phyloP scores from a whole-genome alignment of 2,113 vertebrate species.

The Stegastes partitus region DNA sequence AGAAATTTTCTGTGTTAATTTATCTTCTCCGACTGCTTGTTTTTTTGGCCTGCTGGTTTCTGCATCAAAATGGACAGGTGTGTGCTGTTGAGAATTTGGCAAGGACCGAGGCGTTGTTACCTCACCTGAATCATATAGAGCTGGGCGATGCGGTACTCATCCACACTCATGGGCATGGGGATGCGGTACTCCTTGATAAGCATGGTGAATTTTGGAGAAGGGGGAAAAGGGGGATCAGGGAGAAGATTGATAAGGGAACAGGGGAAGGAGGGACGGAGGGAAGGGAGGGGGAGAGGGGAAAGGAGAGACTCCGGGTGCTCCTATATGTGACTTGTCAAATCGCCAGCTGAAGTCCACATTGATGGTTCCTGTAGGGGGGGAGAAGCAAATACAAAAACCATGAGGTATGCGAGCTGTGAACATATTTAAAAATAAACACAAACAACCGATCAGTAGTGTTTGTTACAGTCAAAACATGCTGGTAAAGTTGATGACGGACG shows the following conservation, averaged over 20 bases:
- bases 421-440: constrained; percentile 8
- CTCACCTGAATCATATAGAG: constrained; percentile 99
- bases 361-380: constrained; percentile 60
- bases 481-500: background rate
- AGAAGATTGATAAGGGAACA: constrained; percentile 65
- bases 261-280: constrained; percentile 51
- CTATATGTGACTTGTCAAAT: constrained; percentile 65
- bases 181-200: constrained; percentile 98
- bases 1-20: constrained; percentile 13
- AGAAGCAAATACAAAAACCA: constrained; percentile 14
- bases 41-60: background rate
- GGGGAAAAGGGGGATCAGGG: constrained; percentile 67
- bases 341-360: constrained; percentile 67
- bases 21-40: background rate
- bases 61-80: background rate
- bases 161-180: constrained; percentile 97
- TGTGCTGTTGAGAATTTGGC: constrained; percentile 3
- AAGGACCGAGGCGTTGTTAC: background rate
- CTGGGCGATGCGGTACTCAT: constrained; percentile 98
- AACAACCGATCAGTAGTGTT: background rate
- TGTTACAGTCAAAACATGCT: constrained; percentile 15
- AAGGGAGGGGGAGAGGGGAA: constrained; percentile 48
- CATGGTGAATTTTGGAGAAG: constrained; percentile 88
- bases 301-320: constrained; percentile 45
- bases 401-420: background rate